A percentile compares a stretch with the other conserved stretches of the same genome.
Evolutionary conservation across 2,888 invertebrate species (phyloP).

Genomic region (Homarus gammarus): DNA sequence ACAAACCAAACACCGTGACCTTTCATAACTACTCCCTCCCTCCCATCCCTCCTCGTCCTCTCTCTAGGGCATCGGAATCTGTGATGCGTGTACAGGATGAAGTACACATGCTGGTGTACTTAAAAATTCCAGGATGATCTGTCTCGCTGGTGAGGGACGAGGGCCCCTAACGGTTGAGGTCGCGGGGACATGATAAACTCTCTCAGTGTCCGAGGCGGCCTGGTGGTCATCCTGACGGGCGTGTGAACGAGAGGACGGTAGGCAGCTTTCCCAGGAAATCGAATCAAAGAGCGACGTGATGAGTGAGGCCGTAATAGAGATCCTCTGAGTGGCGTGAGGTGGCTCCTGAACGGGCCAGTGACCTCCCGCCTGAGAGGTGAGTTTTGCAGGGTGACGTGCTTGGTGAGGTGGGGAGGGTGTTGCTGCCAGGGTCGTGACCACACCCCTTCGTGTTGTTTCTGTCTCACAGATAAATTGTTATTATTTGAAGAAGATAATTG

Average conservation of each 20-base stretch:
- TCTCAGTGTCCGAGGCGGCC: slow-evolving; percentile 2
- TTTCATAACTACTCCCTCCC: too few relatives aligned
- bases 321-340: not conserved
- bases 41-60: too few relatives aligned
- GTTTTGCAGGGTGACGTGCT: not conserved
- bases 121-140: not conserved
- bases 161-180: not conserved
- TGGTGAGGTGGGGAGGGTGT: not conserved
- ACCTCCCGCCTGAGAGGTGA: not conserved
- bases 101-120: too few relatives aligned
- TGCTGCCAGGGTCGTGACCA: not conserved
- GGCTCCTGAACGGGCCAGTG: not conserved
- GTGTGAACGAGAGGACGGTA: not conserved
- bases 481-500: not conserved
- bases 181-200: slow-evolving; percentile 2
- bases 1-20: too few relatives aligned
- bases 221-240: not conserved
- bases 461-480: not conserved
- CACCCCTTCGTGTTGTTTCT: not conserved
- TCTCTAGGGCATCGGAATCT: too few relatives aligned
- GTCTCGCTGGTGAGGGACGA: slow-evolving; percentile 28
- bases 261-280: slow-evolving; percentile 24
- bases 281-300: slow-evolving; percentile 18
- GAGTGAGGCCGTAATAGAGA: not conserved
- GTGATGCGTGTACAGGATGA: too few relatives aligned